These are phyloP conservation scores for Helicoverpa armigera DNA, from an alignment of 1,140 invertebrate species.

Conservation along the genomic window DNA sequence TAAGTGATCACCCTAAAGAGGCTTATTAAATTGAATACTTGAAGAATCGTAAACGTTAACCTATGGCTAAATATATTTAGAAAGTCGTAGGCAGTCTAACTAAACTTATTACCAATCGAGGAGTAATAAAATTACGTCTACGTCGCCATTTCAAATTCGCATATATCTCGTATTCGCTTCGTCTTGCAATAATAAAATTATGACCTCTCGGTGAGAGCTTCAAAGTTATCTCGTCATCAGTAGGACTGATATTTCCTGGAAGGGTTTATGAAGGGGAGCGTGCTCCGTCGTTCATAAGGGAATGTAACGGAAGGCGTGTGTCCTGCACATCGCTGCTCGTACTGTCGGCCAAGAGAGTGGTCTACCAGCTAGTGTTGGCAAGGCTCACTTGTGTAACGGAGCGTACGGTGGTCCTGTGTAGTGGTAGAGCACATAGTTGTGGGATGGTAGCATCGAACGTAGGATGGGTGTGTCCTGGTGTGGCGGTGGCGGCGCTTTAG, in stretches of 20 bases:
- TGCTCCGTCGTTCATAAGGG: slow-evolving; percentile 36
- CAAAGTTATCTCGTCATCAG: slow-evolving; percentile 19
- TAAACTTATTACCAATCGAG: slow-evolving; percentile 73
- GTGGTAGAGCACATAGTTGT: too few relatives aligned
- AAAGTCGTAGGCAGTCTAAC: slow-evolving; percentile 72
- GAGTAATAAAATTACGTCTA: slow-evolving; percentile 69
- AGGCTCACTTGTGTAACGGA: too few relatives aligned
- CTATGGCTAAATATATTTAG: slow-evolving; percentile 77
- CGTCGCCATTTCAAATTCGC: slow-evolving; percentile 49
- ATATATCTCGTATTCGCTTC: slow-evolving; percentile 37
- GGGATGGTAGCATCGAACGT: too few relatives aligned
- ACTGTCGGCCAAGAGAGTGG: too few relatives aligned
- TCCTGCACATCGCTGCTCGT: slow-evolving; percentile 38
- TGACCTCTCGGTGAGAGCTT: slow-evolving; percentile 58
- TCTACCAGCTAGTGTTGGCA: too few relatives aligned
- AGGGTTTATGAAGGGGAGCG: slow-evolving; percentile 9
- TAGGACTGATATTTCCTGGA: neutral
- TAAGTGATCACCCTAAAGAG: slow-evolving; percentile 49
- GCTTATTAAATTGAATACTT: slow-evolving; percentile 56
- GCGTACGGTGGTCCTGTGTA: too few relatives aligned
- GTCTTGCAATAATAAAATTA: slow-evolving; percentile 56
- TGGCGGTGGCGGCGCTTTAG: neutral
- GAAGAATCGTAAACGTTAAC: slow-evolving; percentile 67
- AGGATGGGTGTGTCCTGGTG: neutral
- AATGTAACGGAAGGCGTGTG: slow-evolving; percentile 43